Percentiles rank a stretch among this genome's conserved stretches.
These are phyloP conservation scores for Pollenia amentaria DNA, from an alignment of 2,888 invertebrate species.

Conservation along the genomic window DNA sequence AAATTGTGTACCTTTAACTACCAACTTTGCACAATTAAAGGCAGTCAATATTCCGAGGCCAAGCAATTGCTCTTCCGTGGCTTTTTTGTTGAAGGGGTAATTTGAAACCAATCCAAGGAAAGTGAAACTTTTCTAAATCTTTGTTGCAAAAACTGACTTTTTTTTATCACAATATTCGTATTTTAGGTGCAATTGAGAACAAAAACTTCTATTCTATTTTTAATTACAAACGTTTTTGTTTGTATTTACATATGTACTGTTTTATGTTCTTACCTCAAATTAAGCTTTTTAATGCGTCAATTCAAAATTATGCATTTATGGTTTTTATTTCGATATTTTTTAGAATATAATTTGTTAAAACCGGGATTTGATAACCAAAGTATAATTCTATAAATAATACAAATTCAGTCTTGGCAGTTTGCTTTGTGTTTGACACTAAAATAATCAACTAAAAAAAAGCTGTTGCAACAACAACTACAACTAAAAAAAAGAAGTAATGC, in stretches of 20 bases:
- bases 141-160: background rate
- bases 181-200: conserved; percentile 24
- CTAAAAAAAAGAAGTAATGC: too few relatives aligned
- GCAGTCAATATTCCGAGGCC: too few relatives aligned
- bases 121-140: too few relatives aligned
- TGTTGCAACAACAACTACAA: too few relatives aligned
- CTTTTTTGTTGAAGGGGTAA: too few relatives aligned
- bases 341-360: background rate
- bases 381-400: background rate
- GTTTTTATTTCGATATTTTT: background rate
- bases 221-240: too few relatives aligned
- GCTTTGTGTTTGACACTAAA: conserved; percentile 47
- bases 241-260: too few relatives aligned
- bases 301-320: background rate
- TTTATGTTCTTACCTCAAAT: background rate
- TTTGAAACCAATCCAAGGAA: too few relatives aligned
- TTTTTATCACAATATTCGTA: background rate
- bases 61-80: too few relatives aligned
- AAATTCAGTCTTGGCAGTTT: conserved; percentile 45
- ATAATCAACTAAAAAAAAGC: background rate
- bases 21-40: too few relatives aligned
- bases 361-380: background rate
- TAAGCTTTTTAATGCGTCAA: background rate
- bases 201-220: background rate
- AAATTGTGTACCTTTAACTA: too few relatives aligned